Evolutionary conservation across 2,888 invertebrate species (phyloP), one percentile per base, ranked within the genome.

Genomic region (Agriopis marginaria): DNA sequence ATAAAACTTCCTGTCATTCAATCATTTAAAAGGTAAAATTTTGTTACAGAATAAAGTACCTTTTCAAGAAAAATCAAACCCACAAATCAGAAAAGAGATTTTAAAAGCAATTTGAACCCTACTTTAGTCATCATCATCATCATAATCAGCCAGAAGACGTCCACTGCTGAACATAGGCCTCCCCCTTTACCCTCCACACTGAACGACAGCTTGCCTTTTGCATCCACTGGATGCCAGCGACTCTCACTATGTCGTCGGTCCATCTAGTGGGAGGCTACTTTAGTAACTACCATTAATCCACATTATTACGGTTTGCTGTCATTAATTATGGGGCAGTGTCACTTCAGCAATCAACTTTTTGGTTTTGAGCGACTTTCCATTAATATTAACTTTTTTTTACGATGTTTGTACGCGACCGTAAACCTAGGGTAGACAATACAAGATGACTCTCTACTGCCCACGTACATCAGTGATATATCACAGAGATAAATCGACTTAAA

Each of bases 281-380:
- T 50, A 49, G 39, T 45, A 66, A 56, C 61, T 66, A 68, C 55
- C 77, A 85, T 86, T 82, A 83, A 32, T 32, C 5, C 32, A 32
- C 32, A 32, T 32, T 32, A 32, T 79, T 81, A 78, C 75, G 77
- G 79, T 79, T 23, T 23, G 51, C 73, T 76, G 77, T 81, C 82
- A 84, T 85, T 81, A 83, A 85, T 82, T 77, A 79, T 77, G 45
- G 59, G 53, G 23, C 23, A 59, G 60, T 65, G 73, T 74, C 75
- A 74, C 56, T 77, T 42, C 40, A 68, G 49, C 65, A 68, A 70
- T 75, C 73, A 66, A 8, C 56, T 32, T 32, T 32, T 53, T 53
- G 9, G 32, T 47, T 47, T 12, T 12, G 47, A 50, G 50, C 4
- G 51, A 23, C 11, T 51, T 51, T 51, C 14, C 49, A 49, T 6